A percentile compares a stretch with the other conserved stretches of the same genome.
Conservation (phyloP, 2,113 vertebrate genomes). For the Oreotrochilus melanogaster region DNA sequence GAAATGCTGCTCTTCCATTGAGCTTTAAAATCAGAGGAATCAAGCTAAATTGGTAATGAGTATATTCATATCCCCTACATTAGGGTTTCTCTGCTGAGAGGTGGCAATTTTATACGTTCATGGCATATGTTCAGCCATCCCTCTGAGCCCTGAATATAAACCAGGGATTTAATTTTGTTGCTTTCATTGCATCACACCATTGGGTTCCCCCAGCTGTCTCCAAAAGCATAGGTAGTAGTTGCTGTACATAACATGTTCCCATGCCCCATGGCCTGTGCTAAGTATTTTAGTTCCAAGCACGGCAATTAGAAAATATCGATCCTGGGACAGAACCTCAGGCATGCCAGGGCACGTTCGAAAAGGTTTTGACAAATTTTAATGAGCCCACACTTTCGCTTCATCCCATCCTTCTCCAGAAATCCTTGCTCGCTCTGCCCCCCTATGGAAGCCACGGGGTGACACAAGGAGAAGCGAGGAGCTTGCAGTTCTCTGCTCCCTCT, state of each 20-base stretch:
- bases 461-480: neutral
- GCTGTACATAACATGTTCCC: neutral
- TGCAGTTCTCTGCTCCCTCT: neutral
- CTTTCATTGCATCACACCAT: neutral
- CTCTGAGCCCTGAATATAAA: neutral
- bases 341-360: neutral
- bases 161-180: neutral
- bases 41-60: neutral
- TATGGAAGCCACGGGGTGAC: neutral
- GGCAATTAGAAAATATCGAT: neutral
- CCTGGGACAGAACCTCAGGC: neutral
- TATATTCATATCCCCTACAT: neutral
- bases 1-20: neutral
- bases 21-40: slow-evolving; percentile 7
- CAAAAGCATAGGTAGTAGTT: neutral
- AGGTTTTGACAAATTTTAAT: neutral
- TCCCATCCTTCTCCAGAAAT: neutral
- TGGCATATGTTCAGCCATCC: slow-evolving; percentile 16
- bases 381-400: neutral
- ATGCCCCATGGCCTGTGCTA: neutral
- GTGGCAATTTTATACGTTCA: slow-evolving; percentile 8
- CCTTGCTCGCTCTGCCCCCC: neutral
- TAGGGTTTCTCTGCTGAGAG: neutral
- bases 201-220: neutral
- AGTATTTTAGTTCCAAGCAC: neutral